Evolutionary conservation across 1,140 invertebrate genomes (phyloP).

Genomic region (Cotesia glomerata): DNA sequence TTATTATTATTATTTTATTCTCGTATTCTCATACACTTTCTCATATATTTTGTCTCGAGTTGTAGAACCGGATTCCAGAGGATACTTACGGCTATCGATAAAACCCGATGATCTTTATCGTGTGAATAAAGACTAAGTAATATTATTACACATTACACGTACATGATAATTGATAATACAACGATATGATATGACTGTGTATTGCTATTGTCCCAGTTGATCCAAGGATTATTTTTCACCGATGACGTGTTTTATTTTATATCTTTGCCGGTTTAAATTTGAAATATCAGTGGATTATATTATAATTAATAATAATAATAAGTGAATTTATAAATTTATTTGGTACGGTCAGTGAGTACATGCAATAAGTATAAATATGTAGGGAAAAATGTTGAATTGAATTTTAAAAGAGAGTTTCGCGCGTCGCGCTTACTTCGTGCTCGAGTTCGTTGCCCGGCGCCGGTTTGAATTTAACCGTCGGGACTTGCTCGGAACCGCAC

Average conservation of each 20-base stretch:
- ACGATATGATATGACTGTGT: not conserved
- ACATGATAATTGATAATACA: not conserved
- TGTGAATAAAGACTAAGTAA: not conserved
- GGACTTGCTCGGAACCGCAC: not conserved
- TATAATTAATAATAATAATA: too few species aligned
- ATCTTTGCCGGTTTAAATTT: too few species aligned
- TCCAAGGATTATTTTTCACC: too few species aligned
- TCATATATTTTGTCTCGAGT: not conserved
- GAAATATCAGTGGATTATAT: too few species aligned
- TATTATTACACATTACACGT: not conserved
- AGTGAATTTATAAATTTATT: not conserved
- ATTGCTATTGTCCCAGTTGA: not conserved
- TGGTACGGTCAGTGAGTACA: not conserved
- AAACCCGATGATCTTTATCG: not conserved
- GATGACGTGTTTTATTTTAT: too few species aligned
- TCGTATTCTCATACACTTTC: not conserved
- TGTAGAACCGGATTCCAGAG: slow-evolving; percentile 26
- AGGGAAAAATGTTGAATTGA: not conserved
- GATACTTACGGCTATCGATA: slow-evolving; percentile 21
- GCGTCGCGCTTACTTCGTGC: not conserved
- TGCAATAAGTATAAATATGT: not conserved
- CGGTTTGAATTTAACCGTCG: slow-evolving; percentile 31
- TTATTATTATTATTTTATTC: not conserved
- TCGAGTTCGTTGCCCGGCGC: slow-evolving; percentile 25
- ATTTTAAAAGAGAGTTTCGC: slow-evolving; percentile 17